phyloP scores from a whole-genome alignment of 2,888 invertebrate genomes.

The Hirtodrosophila trivittata region DNA sequence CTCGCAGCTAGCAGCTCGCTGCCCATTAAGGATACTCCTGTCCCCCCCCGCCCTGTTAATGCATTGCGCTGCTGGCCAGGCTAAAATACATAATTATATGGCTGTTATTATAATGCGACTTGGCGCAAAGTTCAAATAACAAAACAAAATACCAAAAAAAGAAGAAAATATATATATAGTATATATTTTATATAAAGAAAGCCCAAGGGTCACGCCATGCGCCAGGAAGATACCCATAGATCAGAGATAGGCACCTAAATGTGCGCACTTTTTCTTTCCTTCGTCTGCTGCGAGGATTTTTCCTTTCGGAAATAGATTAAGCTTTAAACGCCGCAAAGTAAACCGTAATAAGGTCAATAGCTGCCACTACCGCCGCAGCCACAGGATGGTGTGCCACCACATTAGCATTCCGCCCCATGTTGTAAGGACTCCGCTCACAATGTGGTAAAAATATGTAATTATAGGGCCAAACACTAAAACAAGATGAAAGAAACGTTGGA shows the following conservation, averaged over 20 bases:
- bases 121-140: conserved; percentile 60
- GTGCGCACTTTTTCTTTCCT: conserved; percentile 21
- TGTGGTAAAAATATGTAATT: too few relatives aligned
- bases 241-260: conserved; percentile 47
- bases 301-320: conserved; percentile 55
- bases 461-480: too few relatives aligned
- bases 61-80: conserved; percentile 53
- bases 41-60: conserved; percentile 25
- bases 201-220: conserved; percentile 38
- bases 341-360: conserved; percentile 57
- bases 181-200: too few relatives aligned
- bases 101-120: conserved; percentile 72
- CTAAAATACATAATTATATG: conserved; percentile 76
- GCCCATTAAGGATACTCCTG: too few relatives aligned
- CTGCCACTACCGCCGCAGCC: conserved; percentile 16
- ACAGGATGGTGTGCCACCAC: conserved; percentile 16
- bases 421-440: too few relatives aligned
- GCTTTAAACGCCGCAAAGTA: conserved; percentile 59
- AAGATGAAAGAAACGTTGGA: too few relatives aligned
- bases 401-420: conserved; percentile 50
- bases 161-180: conserved; percentile 1
- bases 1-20: too few relatives aligned
- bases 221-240: conserved; percentile 42
- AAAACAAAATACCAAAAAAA: conserved; percentile 27
- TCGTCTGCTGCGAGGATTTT: background rate